Conservation (phyloP, 2,888 invertebrate species). For the Panopea generosa region DNA sequence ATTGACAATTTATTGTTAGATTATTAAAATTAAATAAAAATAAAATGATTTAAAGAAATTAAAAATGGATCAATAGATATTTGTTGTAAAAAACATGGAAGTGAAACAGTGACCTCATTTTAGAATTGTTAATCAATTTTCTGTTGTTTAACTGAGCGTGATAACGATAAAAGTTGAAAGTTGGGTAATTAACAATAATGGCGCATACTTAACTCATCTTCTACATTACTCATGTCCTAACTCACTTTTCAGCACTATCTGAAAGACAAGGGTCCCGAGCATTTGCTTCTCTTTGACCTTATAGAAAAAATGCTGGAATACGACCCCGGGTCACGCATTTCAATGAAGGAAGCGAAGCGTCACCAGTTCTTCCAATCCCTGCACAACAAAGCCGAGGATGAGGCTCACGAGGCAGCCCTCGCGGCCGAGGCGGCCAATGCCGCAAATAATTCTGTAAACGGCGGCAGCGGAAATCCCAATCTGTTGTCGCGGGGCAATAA, state of each 20-base stretch:
- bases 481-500: constrained; percentile 41
- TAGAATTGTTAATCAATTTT: too few relatives aligned
- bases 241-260: constrained; percentile 92
- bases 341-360: constrained; percentile 93
- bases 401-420: constrained; percentile 45
- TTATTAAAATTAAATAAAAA: too few relatives aligned
- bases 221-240: not conserved
- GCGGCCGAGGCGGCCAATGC: constrained; percentile 27
- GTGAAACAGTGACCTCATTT: too few relatives aligned
- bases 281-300: constrained; percentile 96
- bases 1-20: too few relatives aligned
- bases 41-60: too few relatives aligned
- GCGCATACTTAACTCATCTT: too few relatives aligned
- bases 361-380: constrained; percentile 94
- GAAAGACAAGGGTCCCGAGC: constrained; percentile 94
- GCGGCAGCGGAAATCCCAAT: constrained; percentile 24
- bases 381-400: constrained; percentile 63
- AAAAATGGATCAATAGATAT: too few relatives aligned
- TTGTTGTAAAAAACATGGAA: too few relatives aligned
- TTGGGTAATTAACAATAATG: too few relatives aligned
- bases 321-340: constrained; percentile 96
- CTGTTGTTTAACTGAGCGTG: too few relatives aligned
- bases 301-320: constrained; percentile 98
- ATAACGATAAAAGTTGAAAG: too few relatives aligned
- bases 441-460: constrained; percentile 29